Base-by-base conservation (phyloP, 2,113 vertebrate genomes). In the Rissa tridactyla region DNA sequence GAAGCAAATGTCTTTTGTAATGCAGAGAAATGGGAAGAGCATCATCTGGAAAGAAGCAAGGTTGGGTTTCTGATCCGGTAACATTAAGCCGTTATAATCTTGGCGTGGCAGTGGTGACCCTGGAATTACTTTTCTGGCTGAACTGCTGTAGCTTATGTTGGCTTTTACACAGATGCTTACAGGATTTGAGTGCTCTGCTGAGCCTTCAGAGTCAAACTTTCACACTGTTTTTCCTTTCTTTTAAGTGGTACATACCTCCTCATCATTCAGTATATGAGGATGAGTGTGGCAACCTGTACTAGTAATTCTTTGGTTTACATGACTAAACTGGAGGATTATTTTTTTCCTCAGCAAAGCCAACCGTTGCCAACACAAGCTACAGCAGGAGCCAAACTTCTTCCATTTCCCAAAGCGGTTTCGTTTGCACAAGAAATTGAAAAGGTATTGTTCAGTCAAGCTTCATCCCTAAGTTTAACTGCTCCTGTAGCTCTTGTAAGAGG, bases 51-150 rank as follows among this genome's bases (percentile, higher is more conserved):
- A 69, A 30, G 69, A 6, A 44, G 36, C 21, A 5, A 40, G 51
- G n/a, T 4, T 86, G 92, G 34, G 20, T 83, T 93, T 61, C 68
- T 29, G 9, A 25, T 15, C 29, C 68, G 17, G 62, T n/a, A 51
- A 4, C 5, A 0, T 15, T 42, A 11, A 58, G 30, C 34, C 2
- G 23, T 65, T 69, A 1, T 0, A 42, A 21, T 51, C 55, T 6
- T 40, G 68, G 71, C 0, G 3, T n/a, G 66, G 60, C 44, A 34
- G 72, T 4, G 11, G 8, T 6, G 38, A 6, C 19, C 30, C 55
- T 38, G 69, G 42, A 30, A 47, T 82, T 47, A 38, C 12, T 47
- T 69, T 55, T 65, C 27, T 61, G 84, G 7, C 70, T 58, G 47
- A 52, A 21, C 54, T 65, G 69, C 77, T 6, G 13, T 5, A 7